Conservation (phyloP, 2,113 vertebrate genomes). For the Naja naja region DNA sequence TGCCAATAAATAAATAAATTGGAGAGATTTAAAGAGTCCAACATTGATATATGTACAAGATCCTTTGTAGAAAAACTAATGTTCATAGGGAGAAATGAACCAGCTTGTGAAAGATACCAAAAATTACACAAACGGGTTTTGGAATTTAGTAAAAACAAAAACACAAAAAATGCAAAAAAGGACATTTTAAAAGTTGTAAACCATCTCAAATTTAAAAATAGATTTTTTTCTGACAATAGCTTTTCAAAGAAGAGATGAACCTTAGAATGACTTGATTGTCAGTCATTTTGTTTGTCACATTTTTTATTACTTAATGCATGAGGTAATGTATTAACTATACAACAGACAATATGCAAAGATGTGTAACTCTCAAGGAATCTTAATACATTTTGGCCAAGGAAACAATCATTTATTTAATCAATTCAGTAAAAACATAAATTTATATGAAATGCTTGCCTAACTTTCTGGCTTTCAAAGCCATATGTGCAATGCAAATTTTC, state of each 20-base stretch:
- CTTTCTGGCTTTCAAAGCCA: background rate
- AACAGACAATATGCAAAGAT: background rate
- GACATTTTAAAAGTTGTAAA: background rate
- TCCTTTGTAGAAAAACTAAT: background rate
- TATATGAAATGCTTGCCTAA: background rate
- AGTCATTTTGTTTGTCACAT: background rate
- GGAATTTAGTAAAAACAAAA: background rate
- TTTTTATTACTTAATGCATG: background rate
- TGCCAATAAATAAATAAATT: background rate
- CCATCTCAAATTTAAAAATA: background rate
- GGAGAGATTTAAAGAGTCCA: background rate
- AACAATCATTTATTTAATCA: background rate
- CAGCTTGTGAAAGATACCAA: background rate
- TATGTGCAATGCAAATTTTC: background rate
- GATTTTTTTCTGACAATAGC: background rate
- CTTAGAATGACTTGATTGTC: background rate
- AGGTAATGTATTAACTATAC: background rate
- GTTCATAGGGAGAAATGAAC: background rate
- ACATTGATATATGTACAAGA: background rate
- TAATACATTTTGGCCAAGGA: background rate
- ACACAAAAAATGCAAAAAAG: background rate
- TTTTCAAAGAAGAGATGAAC: background rate
- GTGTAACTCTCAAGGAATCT: background rate
- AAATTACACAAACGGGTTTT: background rate
- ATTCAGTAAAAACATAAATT: background rate